Base-by-base conservation (phyloP, 2,113 vertebrate species). In the Heliornis fulica region DNA sequence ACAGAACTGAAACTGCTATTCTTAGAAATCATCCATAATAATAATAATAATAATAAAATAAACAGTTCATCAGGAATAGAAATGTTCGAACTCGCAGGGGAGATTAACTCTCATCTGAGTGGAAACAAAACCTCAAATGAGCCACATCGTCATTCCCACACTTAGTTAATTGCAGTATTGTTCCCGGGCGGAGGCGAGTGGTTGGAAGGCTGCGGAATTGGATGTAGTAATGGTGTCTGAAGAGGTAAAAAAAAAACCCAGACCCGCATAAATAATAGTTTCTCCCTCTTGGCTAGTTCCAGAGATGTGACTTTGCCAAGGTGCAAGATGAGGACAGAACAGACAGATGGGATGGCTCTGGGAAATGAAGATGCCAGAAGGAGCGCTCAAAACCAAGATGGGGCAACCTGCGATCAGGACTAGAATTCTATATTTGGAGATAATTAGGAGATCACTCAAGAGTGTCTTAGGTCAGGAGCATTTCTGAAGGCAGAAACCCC, bases 11-110 rank as follows among this genome's bases (percentile, higher is more conserved):
- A 90, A 80, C 34, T 57, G 82, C 93, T 95, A 80, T 94, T 96
- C 90, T 93, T 93, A 97, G 95, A 96, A 96, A 93, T 72, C 59
- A 34, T 72, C 85, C 80, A 81, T 63, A 96, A 87, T 90, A n/a
- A n/a, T n/a, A n/a, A n/a, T n/a, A n/a, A n/a, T 13, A 57, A 83
- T 21, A 46, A 46, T 21, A 93, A 92, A 97, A 94, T 83, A 94
- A 97, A 93, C 95, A 97, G 82, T 72, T 86, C 76, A 63, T 93
- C 69, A 59, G 77, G 57, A 93, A 78, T 75, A 94, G 81, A 91
- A 91, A 90, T 71, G 69, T 26, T 91, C 65, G 6, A 71, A 95
- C 76, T 88, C 57, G 0, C 79, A 53, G 59, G 71, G 93, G 79
- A 87, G 79, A 88, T 96, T 83, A 96, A 65, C 75, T 81, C 90